Percentiles rank a stretch among this genome's conserved stretches.
These are phyloP conservation scores for Cantharis rufa DNA, from an alignment of 2,888 invertebrate genomes.

Conservation along the genomic window DNA sequence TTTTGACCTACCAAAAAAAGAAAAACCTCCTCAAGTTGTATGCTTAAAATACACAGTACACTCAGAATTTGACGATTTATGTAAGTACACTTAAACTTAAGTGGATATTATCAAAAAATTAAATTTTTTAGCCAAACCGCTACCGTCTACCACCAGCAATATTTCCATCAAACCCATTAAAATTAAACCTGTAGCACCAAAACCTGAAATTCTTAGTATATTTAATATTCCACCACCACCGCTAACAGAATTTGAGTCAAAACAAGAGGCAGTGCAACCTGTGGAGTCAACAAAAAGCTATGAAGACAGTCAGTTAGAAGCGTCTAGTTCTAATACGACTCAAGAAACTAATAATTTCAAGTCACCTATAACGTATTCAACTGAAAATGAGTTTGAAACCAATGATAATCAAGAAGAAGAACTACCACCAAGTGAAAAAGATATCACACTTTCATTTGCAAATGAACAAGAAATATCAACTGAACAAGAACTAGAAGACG, in stretches of 20 bases:
- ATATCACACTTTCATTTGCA: not conserved
- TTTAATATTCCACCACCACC: not conserved
- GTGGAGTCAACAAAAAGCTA: not conserved
- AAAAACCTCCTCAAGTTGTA: conserved; percentile 9
- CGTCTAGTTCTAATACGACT: not conserved
- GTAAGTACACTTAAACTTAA: conserved; percentile 8
- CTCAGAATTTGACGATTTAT: conserved; percentile 17
- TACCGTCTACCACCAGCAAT: not conserved
- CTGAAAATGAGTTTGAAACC: conserved; percentile 10
- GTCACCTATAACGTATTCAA: conserved; percentile 32
- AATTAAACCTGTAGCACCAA: conserved; percentile 2
- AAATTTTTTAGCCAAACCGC: not conserved
- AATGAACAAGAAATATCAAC: not conserved
- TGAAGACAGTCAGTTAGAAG: not conserved
- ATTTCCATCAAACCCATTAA: not conserved
- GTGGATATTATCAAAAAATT: not conserved
- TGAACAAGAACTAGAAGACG: not conserved
- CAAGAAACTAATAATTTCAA: conserved; percentile 9
- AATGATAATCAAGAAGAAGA: not conserved
- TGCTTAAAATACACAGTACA: conserved; percentile 9
- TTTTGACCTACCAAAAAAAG: not conserved
- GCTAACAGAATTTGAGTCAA: not conserved
- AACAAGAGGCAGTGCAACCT: not conserved
- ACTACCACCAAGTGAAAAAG: not conserved
- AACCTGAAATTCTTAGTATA: conserved; percentile 5